These are phyloP conservation scores for Papilio protenor DNA, from an alignment of 2,888 invertebrate genomes.

Conservation along the genomic window DNA sequence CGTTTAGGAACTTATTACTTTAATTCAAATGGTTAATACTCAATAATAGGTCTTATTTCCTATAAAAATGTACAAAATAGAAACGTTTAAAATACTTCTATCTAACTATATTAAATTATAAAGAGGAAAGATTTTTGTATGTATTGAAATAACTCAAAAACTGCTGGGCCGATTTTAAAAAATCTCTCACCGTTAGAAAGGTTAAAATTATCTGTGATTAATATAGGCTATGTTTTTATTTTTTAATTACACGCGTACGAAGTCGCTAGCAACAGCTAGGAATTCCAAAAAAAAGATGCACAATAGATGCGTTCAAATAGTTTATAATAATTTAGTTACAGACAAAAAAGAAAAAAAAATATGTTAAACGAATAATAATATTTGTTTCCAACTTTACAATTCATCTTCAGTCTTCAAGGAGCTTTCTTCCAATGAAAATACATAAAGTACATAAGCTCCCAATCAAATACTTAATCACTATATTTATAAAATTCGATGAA, in stretches of 20 bases:
- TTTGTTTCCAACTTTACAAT: constrained; percentile 54
- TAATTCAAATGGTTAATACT: not conserved
- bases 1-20: constrained; percentile 7
- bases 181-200: too few species aligned
- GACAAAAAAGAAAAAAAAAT: not conserved
- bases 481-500: constrained; percentile 51
- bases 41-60: not conserved
- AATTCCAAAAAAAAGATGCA: too few species aligned
- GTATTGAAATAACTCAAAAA: too few species aligned
- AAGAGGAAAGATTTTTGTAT: too few species aligned
- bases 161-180: too few species aligned
- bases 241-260: too few species aligned
- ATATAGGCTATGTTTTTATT: too few species aligned
- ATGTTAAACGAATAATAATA: constrained; percentile 49
- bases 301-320: too few species aligned
- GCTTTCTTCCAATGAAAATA: constrained; percentile 49
- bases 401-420: constrained; percentile 49
- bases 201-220: too few species aligned
- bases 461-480: constrained; percentile 64
- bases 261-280: too few species aligned
- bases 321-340: too few species aligned
- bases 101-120: too few species aligned
- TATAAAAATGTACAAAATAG: not conserved
- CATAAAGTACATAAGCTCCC: constrained; percentile 69
- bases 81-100: not conserved